These are phyloP conservation scores for Nipponacmea schrenckii DNA, from an alignment of 2,888 invertebrate genomes.

Conservation along the genomic window DNA sequence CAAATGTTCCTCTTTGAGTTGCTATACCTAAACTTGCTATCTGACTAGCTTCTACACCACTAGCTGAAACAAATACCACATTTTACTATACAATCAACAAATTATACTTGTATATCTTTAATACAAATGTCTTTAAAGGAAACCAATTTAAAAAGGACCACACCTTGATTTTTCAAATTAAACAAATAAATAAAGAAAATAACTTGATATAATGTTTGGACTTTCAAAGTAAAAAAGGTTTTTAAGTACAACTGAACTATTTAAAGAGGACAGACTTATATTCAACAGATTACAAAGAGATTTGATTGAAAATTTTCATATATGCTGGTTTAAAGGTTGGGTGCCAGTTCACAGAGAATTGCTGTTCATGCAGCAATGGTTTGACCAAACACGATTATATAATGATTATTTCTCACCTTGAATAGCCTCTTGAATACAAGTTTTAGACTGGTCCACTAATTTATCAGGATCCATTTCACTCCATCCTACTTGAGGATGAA, in stretches of 20 bases:
- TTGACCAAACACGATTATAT: not conserved
- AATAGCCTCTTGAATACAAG: slow-evolving; percentile 76
- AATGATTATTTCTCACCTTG: slow-evolving; percentile 46
- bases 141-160: not conserved
- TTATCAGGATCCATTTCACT: slow-evolving; percentile 90
- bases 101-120: not conserved
- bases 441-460: slow-evolving; percentile 74
- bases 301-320: no score
- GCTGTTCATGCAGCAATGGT: no score
- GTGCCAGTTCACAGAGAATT: no score
- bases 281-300: no score
- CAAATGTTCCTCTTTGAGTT: slow-evolving; percentile 84
- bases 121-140: not conserved
- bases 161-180: no score
- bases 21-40: slow-evolving; percentile 85
- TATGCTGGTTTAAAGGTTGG: no score
- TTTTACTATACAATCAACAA: not conserved
- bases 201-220: no score
- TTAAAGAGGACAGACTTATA: no score
- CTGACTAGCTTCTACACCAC: slow-evolving; percentile 75
- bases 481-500: slow-evolving; percentile 82
- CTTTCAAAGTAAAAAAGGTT: no score
- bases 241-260: no score
- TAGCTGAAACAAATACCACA: slow-evolving; percentile 72
- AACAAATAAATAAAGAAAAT: no score